These are phyloP conservation scores for Bufo gargarizans DNA, from an alignment of 2,113 vertebrate genomes.

Conservation along the genomic window DNA sequence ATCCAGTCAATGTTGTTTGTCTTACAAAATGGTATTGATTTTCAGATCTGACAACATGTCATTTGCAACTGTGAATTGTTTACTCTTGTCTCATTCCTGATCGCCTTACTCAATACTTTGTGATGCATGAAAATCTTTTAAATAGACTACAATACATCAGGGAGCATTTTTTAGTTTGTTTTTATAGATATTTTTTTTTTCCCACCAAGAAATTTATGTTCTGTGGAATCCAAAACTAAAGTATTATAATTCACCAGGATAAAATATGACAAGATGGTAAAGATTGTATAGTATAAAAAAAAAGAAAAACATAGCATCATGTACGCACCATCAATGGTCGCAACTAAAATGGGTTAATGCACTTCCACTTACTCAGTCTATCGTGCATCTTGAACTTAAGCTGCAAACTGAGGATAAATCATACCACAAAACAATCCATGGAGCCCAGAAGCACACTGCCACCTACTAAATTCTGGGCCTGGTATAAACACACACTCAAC, in stretches of 20 bases:
- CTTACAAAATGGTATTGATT: conserved; percentile 42
- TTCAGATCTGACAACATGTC: conserved; percentile 34
- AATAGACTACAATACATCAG: not conserved
- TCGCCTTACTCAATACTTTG: conserved; percentile 1
- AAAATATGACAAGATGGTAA: not conserved
- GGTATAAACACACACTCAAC: too few species aligned
- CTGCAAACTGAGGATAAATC: too few species aligned
- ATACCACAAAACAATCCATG: too few species aligned
- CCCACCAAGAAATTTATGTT: not conserved
- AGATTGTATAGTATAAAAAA: not conserved
- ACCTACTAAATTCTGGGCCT: too few species aligned
- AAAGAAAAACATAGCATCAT: too few species aligned
- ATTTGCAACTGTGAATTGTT: conserved; percentile 23
- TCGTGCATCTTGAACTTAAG: too few species aligned
- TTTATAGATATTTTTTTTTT: conserved; percentile 1
- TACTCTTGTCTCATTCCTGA: conserved; percentile 20
- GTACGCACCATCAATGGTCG: too few species aligned
- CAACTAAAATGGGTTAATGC: too few species aligned
- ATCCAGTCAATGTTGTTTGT: conserved; percentile 17
- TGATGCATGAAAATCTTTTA: not conserved
- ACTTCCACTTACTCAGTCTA: too few species aligned
- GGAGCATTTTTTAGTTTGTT: not conserved
- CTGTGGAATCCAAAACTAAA: not conserved
- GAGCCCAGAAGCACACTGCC: too few species aligned
- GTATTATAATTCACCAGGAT: not conserved